Evolutionary conservation across 2,113 vertebrate genomes (phyloP).

Genomic region (Shinisaurus crocodilurus): DNA sequence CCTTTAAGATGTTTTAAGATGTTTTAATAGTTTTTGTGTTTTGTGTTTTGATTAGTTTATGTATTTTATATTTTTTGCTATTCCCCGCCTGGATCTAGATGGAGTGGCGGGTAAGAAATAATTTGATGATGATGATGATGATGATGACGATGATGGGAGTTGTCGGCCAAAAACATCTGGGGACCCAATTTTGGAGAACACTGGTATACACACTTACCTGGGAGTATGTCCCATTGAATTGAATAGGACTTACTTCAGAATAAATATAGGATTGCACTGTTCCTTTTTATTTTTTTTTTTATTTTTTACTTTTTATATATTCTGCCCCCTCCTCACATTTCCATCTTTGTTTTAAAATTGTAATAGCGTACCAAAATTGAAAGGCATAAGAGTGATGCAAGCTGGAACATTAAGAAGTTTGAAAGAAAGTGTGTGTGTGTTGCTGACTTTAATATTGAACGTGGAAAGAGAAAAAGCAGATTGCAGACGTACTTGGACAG

Average conservation of each 20-base stretch:
- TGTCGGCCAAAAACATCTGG: no score
- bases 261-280: neutral
- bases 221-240: neutral
- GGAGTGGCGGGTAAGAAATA: no score
- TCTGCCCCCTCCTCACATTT: neutral
- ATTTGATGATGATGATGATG: no score
- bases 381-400: neutral
- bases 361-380: neutral
- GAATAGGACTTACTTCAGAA: neutral
- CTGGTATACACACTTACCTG: neutral
- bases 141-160: no score
- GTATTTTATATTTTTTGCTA: no score
- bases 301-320: neutral
- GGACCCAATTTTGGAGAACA: no score
- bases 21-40: no score
- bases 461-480: conserved; percentile 26
- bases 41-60: no score
- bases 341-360: neutral
- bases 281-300: neutral
- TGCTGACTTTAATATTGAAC: neutral
- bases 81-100: no score
- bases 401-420: conserved; percentile 24
- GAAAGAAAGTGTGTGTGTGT: neutral
- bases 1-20: no score
- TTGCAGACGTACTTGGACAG: conserved; percentile 40